phyloP scores from a whole-genome alignment of 37 sponge, comb jelly and placozoan species.

The Beroe ovata region DNA sequence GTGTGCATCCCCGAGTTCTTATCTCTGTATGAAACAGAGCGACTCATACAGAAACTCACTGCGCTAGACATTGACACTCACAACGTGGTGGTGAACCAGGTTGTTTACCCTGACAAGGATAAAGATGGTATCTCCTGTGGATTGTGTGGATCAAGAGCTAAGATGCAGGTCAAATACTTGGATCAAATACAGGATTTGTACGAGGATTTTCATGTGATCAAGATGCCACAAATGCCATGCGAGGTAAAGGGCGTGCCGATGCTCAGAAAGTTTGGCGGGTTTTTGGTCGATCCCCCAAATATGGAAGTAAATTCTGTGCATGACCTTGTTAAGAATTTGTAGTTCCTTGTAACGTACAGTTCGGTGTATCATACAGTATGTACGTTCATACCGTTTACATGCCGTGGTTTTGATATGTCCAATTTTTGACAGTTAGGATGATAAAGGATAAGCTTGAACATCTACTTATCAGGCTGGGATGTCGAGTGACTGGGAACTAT shows the following conservation, averaged over 20 bases:
- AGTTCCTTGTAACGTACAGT: not conserved
- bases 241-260: slow-evolving; percentile 88
- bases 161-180: slow-evolving; percentile 89
- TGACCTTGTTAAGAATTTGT: slow-evolving; percentile 41
- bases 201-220: slow-evolving; percentile 93
- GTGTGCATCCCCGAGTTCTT: slow-evolving; percentile 98
- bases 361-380: no score
- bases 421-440: no score
- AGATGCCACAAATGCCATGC: slow-evolving; percentile 86
- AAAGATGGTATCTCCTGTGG: slow-evolving; percentile 69
- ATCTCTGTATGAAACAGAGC: slow-evolving; percentile 96
- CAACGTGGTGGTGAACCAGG: slow-evolving; percentile 94
- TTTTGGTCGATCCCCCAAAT: slow-evolving; percentile 13
- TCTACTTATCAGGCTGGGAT: no score
- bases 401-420: no score
- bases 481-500: no score
- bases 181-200: slow-evolving; percentile 96
- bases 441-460: no score
- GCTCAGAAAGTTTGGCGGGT: slow-evolving; percentile 72
- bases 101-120: slow-evolving; percentile 79
- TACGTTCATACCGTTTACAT: no score
- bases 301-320: slow-evolving; percentile 21
- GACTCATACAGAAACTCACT: slow-evolving; percentile 92
- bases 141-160: slow-evolving; percentile 83
- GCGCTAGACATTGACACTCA: slow-evolving; percentile 90